Evolutionary conservation across 1,140 invertebrate species (phyloP), one percentile per base, ranked within the genome.

Genomic region (Leptopilina boulardi): DNA sequence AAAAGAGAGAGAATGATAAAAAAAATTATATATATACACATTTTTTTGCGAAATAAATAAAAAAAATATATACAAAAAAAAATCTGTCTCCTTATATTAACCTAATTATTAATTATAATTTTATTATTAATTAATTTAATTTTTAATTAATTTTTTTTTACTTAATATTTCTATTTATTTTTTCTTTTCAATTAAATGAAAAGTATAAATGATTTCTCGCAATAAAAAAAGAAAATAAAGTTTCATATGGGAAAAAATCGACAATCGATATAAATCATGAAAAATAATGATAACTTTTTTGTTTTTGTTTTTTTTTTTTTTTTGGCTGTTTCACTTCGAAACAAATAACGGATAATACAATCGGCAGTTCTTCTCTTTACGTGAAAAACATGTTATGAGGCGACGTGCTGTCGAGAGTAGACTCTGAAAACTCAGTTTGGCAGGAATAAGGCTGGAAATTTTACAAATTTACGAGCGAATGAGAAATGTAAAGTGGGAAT

Each of bases 371-470:
- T 76, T 41, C 3, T 70, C 38, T 26, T 51, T 19, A 73, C 38
- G 41, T 66, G 21, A 34, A 42, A 38, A 70, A 56, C 76, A 75
- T 77, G 78, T 81, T 77, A 80, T 81, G 78, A 77, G 76, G 77
- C 59, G 70, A 51, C 70, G 74, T 73, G 79, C 80, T 82, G 80
- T 80, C 76, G 77, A 74, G 83, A 80, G 77, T 80, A 78, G 74
- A 85, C 79, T n/a, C n/a, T 81, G 85, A 80, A 86, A 86, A 85
- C 80, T 82, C 81, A 87, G 86, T 88, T 86, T 82, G 84, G 83
- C 76, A 77, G 74, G 82, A 81, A 80, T 76, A 38, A 75, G 76
- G 80, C 76, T 71, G 72, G 72, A 9, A 38, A 80, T 83, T 77
- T 83, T 82, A 44, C 74, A 59, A 80, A 84, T 81, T 84, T 84